A percentile compares a stretch with the other conserved stretches of the same genome.
Conservation (phyloP, 2,113 vertebrate genomes). For the Brienomyrus longianalis region DNA sequence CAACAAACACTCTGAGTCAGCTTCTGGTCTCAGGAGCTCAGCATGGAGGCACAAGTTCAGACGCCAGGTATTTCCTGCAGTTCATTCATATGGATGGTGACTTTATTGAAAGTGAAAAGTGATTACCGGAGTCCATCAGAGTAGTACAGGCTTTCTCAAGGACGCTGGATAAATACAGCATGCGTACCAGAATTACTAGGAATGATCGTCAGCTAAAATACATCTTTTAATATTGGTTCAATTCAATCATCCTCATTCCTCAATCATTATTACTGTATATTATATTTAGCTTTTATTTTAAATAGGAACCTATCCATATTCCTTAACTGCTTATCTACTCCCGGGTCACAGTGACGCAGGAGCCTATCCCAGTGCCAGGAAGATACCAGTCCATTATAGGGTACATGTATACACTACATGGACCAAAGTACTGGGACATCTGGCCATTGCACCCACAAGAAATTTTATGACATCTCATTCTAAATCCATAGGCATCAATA, state of each 20-base stretch:
- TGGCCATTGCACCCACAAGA: neutral
- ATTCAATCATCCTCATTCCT: neutral
- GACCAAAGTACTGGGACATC: neutral
- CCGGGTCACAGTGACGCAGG: neutral
- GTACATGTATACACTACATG: neutral
- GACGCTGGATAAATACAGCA: neutral
- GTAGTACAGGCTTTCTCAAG: neutral
- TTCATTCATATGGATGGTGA: neutral
- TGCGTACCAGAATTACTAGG: neutral
- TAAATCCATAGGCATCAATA: too few species aligned
- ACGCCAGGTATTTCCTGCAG: neutral
- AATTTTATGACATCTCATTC: too few species aligned
- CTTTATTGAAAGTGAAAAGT: constrained; percentile 8
- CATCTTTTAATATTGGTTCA: neutral
- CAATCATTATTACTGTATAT: too few species aligned
- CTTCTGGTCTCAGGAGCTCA: neutral
- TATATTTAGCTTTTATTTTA: neutral
- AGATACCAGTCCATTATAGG: neutral
- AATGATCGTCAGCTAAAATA: neutral
- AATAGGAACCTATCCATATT: neutral
- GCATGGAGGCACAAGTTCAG: neutral
- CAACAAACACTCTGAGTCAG: constrained; percentile 12
- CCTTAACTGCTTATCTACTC: neutral
- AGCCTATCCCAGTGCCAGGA: neutral
- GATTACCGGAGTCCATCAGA: neutral